Conservation (phyloP, 2,888 invertebrate genomes). For the Metopia argyrocephala region DNA sequence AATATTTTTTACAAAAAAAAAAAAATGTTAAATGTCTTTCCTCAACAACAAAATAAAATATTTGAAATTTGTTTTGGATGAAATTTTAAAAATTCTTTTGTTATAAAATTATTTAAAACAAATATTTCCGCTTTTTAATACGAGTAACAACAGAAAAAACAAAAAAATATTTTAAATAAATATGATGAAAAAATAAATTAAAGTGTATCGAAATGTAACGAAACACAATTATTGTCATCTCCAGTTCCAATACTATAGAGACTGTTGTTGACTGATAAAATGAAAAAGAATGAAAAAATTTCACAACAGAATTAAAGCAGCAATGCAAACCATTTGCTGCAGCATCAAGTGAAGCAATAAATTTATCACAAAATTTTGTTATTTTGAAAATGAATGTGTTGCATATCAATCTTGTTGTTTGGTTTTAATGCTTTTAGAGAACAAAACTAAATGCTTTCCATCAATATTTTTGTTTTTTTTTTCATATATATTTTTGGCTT, state of each 20-base stretch:
- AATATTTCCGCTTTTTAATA: constrained; percentile 3
- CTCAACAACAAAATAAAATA: too few relatives aligned
- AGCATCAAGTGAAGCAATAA: constrained; percentile 50
- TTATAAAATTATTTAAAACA: constrained; percentile 10
- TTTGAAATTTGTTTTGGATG: too few relatives aligned
- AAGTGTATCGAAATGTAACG: constrained; percentile 8
- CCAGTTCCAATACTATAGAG: constrained; percentile 23
- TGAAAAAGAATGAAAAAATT: background rate
- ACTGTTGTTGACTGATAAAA: background rate
- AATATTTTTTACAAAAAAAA: too few relatives aligned
- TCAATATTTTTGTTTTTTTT: constrained; percentile 27
- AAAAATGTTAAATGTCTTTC: too few relatives aligned
- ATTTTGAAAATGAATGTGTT: constrained; percentile 52
- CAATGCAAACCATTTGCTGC: constrained; percentile 21
- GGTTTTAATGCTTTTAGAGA: too few relatives aligned
- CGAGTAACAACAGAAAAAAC: too few relatives aligned
- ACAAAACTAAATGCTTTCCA: constrained; percentile 58
- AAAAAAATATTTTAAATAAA: too few relatives aligned
- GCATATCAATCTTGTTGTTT: constrained; percentile 50
- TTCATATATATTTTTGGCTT: background rate
- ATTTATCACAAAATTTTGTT: constrained; percentile 56
- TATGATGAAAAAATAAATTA: background rate
- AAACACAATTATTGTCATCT: constrained; percentile 20
- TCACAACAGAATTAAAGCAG: background rate
- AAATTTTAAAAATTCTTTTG: too few relatives aligned